Evolutionary conservation across 2,888 invertebrate species (phyloP).

Genomic region (Caenorhabditis japonica): DNA sequence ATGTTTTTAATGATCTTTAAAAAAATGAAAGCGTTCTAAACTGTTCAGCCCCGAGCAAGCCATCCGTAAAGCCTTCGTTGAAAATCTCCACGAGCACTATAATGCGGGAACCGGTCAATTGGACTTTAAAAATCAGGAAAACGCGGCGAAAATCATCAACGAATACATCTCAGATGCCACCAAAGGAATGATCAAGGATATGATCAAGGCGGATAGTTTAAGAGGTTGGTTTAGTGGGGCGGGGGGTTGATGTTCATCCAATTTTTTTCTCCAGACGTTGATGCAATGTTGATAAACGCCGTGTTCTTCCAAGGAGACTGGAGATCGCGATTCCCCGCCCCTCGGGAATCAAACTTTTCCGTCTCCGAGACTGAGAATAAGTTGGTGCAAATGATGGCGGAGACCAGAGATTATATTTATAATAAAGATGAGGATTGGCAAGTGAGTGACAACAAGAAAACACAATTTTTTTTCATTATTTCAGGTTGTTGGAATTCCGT

Average conservation of each 20-base stretch:
- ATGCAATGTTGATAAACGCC: conserved; percentile 52
- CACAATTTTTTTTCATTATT: neutral
- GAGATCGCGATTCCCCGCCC: conserved; percentile 12
- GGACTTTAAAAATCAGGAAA: conserved; percentile 23
- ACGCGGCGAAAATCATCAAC: conserved; percentile 32
- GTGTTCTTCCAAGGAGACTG: conserved; percentile 55
- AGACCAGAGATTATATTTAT: conserved; percentile 17
- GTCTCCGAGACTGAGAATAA: conserved; percentile 5
- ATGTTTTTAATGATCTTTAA: no score
- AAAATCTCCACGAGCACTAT: conserved; percentile 26
- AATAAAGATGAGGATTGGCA: conserved; percentile 37
- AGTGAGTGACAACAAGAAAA: conserved; percentile 3
- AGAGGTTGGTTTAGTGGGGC: conserved; percentile 27
- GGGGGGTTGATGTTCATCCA: no score
- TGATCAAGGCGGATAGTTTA: conserved; percentile 33
- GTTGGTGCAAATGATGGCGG: conserved; percentile 13
- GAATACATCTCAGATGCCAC: conserved; percentile 26
- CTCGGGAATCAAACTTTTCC: conserved; percentile 18
- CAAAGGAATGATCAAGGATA: conserved; percentile 19
- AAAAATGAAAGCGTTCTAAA: neutral
- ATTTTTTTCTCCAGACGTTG: conserved; percentile 47
- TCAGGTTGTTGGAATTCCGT: conserved; percentile 43
- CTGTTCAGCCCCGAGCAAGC: conserved; percentile 42
- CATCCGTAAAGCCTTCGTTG: conserved; percentile 27
- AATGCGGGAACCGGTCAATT: conserved; percentile 19